Percentiles rank a stretch among this genome's conserved stretches.
Conservation (phyloP, 2,797 vertebrate genomes). For the Gymnoscopelus microlampas region DNA sequence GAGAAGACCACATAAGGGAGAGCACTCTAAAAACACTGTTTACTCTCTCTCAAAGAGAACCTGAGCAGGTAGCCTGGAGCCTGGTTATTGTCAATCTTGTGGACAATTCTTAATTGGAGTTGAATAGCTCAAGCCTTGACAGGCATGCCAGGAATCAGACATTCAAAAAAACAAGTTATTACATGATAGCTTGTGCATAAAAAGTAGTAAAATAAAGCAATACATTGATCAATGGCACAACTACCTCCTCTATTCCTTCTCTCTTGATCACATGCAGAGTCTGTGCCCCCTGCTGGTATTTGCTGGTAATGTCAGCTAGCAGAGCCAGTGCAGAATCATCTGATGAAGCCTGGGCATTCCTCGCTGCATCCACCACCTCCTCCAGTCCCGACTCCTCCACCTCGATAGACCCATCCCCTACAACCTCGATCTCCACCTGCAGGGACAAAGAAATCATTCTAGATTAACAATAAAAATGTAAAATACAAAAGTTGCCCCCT, state of each 20-base stretch:
- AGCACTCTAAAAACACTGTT: too few relatives aligned
- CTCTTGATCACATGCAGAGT: constrained; percentile 82
- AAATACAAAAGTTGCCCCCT: too few relatives aligned
- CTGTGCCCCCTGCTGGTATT: constrained; percentile 92
- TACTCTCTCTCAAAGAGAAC: too few relatives aligned
- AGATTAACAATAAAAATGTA: background rate
- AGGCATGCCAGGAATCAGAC: too few relatives aligned
- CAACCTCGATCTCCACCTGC: constrained; percentile 91
- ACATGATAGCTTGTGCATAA: background rate
- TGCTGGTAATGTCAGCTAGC: constrained; percentile 97
- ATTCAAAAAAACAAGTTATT: background rate
- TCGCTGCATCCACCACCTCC: constrained; percentile 88
- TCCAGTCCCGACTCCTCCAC: constrained; percentile 88
- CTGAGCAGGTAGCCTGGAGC: too few relatives aligned
- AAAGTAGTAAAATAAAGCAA: background rate
- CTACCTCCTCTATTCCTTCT: constrained; percentile 76
- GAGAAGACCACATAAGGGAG: too few relatives aligned
- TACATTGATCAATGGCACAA: background rate
- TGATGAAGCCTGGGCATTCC: constrained; percentile 86
- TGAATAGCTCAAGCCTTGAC: too few relatives aligned
- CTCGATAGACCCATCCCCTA: constrained; percentile 86
- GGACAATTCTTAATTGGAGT: too few relatives aligned
- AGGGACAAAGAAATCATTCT: constrained; percentile 29
- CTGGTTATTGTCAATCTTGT: too few relatives aligned
- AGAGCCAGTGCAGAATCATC: constrained; percentile 96